These are phyloP conservation scores for Chiloscyllium plagiosum DNA, from an alignment of 2,113 vertebrate species.

Conservation along the genomic window DNA sequence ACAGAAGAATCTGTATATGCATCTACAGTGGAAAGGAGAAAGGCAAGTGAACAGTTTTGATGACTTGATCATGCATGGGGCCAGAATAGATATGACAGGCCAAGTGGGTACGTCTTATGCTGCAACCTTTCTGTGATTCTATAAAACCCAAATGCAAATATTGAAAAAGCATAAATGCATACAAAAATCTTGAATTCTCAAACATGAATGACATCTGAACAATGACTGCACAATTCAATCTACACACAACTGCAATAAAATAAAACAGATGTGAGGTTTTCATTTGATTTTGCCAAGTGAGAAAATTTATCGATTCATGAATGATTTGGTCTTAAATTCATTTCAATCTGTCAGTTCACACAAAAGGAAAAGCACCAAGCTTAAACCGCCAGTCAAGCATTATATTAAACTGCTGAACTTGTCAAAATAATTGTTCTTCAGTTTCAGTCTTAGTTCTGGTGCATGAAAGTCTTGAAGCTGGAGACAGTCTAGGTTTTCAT, in stretches of 20 bases:
- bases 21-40: background rate
- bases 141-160: background rate
- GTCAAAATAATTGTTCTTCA: conserved; percentile 54
- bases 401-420: conserved; percentile 61
- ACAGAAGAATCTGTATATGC: background rate
- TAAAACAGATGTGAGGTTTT: conserved; percentile 29
- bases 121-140: background rate
- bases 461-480: conserved; percentile 41
- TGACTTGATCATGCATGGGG: background rate
- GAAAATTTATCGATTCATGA: conserved; percentile 51
- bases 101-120: background rate
- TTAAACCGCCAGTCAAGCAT: conserved; percentile 56
- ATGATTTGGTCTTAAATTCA: conserved; percentile 52
- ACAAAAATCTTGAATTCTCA: background rate
- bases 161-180: background rate
- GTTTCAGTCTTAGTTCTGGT: conserved; percentile 43
- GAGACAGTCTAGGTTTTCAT: conserved; percentile 43
- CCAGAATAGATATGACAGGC: background rate
- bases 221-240: conserved; percentile 39
- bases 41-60: background rate
- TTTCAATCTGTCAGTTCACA: conserved; percentile 53
- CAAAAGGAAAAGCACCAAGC: conserved; percentile 51
- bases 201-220: background rate
- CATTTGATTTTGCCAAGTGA: conserved; percentile 48
- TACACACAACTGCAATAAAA: conserved; percentile 41